These are phyloP conservation scores for Clarias pachynema DNA, from an alignment of 2,797 vertebrate genomes.

Conservation along the genomic window DNA sequence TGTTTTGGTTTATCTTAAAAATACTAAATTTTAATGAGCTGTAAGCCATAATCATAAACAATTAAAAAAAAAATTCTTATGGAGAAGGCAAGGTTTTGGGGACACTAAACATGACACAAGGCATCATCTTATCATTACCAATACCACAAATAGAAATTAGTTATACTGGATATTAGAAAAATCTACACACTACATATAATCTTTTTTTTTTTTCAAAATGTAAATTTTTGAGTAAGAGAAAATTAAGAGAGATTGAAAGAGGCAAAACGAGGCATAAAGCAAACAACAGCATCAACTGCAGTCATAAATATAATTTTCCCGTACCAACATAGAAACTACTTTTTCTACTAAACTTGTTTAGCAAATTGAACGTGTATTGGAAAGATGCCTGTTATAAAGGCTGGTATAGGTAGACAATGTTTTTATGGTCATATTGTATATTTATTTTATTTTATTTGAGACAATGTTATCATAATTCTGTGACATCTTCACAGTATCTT, in stretches of 20 bases:
- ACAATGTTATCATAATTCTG: neutral
- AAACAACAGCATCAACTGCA: too few relatives aligned
- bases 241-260: too few relatives aligned
- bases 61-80: neutral
- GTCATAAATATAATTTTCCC: neutral
- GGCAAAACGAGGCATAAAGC: too few relatives aligned
- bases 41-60: too few relatives aligned
- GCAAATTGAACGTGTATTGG: neutral
- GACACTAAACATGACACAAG: neutral
- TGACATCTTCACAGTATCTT: neutral
- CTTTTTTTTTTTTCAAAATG: neutral
- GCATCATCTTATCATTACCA: neutral
- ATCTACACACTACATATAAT: neutral
- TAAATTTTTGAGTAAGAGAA: neutral
- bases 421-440: neutral
- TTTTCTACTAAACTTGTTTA: neutral
- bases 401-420: neutral
- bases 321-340: neutral
- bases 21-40: too few relatives aligned
- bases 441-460: neutral
- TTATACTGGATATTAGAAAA: neutral
- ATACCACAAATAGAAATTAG: neutral
- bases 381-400: neutral
- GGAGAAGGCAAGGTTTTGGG: neutral
- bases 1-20: too few relatives aligned